Evolutionary conservation across 1,140 invertebrate genomes (phyloP).

Genomic region (Panagrolaimus sp.): DNA sequence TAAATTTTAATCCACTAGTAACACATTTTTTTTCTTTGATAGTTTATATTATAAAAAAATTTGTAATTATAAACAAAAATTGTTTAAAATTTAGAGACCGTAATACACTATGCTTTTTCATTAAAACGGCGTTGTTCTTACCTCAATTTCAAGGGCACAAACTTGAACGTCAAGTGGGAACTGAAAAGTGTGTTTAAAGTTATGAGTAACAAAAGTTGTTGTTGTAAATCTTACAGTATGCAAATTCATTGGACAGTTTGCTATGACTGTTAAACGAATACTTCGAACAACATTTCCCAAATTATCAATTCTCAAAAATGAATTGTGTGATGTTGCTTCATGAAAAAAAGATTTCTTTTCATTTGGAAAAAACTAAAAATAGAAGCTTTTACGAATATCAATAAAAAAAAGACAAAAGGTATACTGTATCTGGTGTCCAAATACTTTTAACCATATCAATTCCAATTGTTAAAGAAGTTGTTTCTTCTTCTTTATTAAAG

Average conservation of each 20-base stretch:
- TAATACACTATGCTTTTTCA: background rate
- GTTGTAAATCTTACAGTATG: conserved; percentile 63
- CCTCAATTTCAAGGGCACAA: conserved; percentile 94
- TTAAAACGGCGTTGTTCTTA: conserved; percentile 70
- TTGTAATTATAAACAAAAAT: background rate
- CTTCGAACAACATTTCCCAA: conserved; percentile 61
- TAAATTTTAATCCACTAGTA: background rate
- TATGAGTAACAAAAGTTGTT: background rate
- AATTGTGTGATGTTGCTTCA: conserved; percentile 80
- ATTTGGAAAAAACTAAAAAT: conserved; percentile 75
- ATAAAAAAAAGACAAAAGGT: conserved; percentile 10
- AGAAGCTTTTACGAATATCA: background rate
- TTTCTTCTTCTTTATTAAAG: conserved; percentile 28
- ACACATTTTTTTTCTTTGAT: no score
- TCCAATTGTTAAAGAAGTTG: conserved; percentile 67
- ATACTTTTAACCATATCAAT: conserved; percentile 85
- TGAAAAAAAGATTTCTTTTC: conserved; percentile 98
- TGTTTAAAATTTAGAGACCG: background rate
- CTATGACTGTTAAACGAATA: conserved; percentile 85
- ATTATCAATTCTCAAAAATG: conserved; percentile 62
- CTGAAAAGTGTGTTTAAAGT: conserved; percentile 62
- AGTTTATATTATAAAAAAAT: no score
- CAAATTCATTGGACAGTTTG: conserved; percentile 92
- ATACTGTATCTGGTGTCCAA: conserved; percentile 85
- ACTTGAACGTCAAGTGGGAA: conserved; percentile 94